phyloP scores from a whole-genome alignment of 1,140 invertebrate genomes.

The Neodiprion fabricii region DNA sequence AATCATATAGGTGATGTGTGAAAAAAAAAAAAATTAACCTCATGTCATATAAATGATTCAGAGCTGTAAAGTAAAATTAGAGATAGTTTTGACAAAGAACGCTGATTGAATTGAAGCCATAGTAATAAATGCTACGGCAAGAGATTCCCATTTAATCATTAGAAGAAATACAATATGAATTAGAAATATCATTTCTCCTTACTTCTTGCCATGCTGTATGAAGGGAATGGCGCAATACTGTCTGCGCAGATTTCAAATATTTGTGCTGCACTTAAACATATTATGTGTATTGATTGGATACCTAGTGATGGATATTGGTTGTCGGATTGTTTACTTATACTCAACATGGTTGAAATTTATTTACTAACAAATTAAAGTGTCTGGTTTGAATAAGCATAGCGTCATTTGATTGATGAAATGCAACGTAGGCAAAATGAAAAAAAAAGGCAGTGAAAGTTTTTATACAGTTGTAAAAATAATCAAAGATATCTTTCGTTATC shows the following conservation, averaged over 20 bases:
- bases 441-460: too few species aligned
- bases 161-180: neutral
- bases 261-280: neutral
- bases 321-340: neutral
- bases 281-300: slow-evolving; percentile 9
- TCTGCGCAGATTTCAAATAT: neutral
- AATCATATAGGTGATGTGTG: slow-evolving; percentile 31
- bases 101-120: neutral
- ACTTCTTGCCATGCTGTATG: neutral
- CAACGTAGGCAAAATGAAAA: neutral
- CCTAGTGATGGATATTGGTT: neutral
- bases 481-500: slow-evolving; percentile 3
- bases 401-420: neutral
- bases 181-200: neutral
- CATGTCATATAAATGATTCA: too few species aligned
- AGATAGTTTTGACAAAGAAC: too few species aligned
- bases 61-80: too few species aligned
- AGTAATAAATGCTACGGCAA: neutral
- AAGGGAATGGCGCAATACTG: neutral
- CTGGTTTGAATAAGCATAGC: neutral
- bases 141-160: neutral
- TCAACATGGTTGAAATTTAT: neutral
- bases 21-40: neutral
- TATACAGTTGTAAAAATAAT: slow-evolving; percentile 10
- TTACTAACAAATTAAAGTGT: too few species aligned